These are phyloP conservation scores for Aphodius granarius DNA, from an alignment of 2,888 invertebrate genomes.

Conservation along the genomic window DNA sequence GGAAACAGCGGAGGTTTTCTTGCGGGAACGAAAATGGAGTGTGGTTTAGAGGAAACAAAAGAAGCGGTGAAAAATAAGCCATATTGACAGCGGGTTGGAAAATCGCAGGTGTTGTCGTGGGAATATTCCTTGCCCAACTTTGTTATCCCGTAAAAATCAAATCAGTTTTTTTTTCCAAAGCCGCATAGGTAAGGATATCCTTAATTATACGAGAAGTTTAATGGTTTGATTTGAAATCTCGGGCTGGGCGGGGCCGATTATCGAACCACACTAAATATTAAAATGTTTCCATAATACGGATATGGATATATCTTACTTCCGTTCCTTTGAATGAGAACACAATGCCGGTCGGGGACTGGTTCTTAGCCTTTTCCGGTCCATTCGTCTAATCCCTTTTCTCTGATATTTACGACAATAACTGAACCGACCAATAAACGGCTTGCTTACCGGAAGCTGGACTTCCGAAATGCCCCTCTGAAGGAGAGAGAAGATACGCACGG, in stretches of 20 bases:
- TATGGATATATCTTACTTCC: constrained; percentile 39
- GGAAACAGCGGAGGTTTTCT: background rate
- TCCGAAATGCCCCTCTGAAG: background rate
- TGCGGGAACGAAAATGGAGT: background rate
- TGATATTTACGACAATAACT: background rate
- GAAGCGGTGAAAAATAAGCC: background rate
- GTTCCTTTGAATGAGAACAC: constrained; percentile 40
- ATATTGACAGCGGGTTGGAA: background rate
- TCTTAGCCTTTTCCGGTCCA: constrained; percentile 41
- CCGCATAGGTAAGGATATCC: background rate
- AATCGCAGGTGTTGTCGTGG: background rate
- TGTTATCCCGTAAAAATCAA: background rate
- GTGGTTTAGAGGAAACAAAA: background rate
- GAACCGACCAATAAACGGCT: background rate
- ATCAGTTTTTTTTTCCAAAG: background rate
- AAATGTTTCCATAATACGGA: constrained; percentile 25
- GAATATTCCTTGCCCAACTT: background rate
- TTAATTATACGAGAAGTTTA: background rate
- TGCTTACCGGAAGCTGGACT: background rate
- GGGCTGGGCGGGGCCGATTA: background rate
- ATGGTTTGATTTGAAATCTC: background rate
- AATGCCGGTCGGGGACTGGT: constrained; percentile 40
- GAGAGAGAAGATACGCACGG: background rate
- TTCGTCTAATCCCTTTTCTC: constrained; percentile 36
- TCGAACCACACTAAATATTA: background rate